Percentiles rank a stretch among this genome's conserved stretches.
phyloP scores from a whole-genome alignment of 92 coral and sea anemone genomes.

The Porites lobata region DNA sequence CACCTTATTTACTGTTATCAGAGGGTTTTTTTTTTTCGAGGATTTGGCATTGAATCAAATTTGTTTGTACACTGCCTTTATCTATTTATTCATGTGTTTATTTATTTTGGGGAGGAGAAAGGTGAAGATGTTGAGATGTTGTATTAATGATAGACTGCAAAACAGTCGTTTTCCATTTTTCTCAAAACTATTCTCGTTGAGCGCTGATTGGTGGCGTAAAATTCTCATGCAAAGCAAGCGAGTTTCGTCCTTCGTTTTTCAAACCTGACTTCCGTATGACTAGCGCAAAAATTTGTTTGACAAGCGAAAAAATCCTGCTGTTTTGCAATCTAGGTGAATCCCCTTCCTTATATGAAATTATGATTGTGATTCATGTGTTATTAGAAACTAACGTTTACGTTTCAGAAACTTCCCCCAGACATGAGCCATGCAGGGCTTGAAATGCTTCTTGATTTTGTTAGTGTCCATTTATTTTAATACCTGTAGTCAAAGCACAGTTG shows the following conservation, averaged over 20 bases:
- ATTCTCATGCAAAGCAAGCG: too few relatives aligned
- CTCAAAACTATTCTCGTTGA: too few relatives aligned
- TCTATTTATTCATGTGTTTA: too few relatives aligned
- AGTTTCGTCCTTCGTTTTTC: too few relatives aligned
- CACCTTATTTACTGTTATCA: too few relatives aligned
- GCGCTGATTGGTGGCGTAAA: too few relatives aligned
- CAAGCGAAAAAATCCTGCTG: neutral
- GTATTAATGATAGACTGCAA: too few relatives aligned
- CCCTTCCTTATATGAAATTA: neutral
- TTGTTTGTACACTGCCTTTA: neutral
- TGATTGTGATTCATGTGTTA: neutral
- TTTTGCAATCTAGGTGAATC: neutral
- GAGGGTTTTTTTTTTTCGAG: neutral
- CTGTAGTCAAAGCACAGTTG: neutral
- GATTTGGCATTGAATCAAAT: too few relatives aligned
- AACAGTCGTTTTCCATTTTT: too few relatives aligned
- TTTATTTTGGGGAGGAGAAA: too few relatives aligned
- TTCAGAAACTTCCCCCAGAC: conserved; percentile 37
- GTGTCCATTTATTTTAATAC: neutral
- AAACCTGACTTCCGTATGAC: too few relatives aligned
- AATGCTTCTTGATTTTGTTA: conserved; percentile 22
- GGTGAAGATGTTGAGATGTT: too few relatives aligned
- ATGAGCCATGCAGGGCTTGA: conserved; percentile 13
- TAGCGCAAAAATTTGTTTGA: neutral
- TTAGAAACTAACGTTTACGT: neutral